phyloP scores from a whole-genome alignment of 2,888 invertebrate genomes.

The Agrilus mali region DNA sequence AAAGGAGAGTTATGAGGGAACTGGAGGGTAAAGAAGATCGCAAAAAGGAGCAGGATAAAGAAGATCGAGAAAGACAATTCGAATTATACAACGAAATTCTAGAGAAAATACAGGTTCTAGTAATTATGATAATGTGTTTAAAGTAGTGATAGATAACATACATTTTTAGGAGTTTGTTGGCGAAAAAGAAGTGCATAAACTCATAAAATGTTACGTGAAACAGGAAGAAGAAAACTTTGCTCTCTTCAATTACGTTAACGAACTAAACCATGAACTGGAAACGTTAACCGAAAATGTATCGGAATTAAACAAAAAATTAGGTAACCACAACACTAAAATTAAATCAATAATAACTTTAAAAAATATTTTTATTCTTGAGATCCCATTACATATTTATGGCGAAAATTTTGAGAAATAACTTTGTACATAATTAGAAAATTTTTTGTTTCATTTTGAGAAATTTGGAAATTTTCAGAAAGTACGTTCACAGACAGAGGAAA shows the following conservation, averaged over 20 bases:
- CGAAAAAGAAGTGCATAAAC: slow-evolving; percentile 51
- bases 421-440: too few relatives aligned
- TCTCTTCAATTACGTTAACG: slow-evolving; percentile 81
- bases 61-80: slow-evolving; percentile 57
- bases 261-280: slow-evolving; percentile 74
- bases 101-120: slow-evolving; percentile 49
- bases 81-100: slow-evolving; percentile 64
- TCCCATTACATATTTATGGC: too few relatives aligned
- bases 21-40: slow-evolving; percentile 61
- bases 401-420: too few relatives aligned
- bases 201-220: slow-evolving; percentile 64
- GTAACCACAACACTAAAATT: slow-evolving; percentile 26
- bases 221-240: slow-evolving; percentile 88
- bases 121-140: not conserved
- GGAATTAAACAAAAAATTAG: slow-evolving; percentile 49
- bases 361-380: too few relatives aligned
- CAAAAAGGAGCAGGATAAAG: slow-evolving; percentile 52
- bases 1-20: slow-evolving; percentile 59
- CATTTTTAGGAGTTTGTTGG: slow-evolving; percentile 41
- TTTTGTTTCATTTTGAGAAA: too few relatives aligned
- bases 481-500: too few relatives aligned
- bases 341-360: not conserved
- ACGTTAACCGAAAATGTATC: slow-evolving; percentile 55
- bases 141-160: slow-evolving; percentile 3
- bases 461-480: too few relatives aligned